Conservation (phyloP, 1,140 invertebrate species). For the Radopholus similis region DNA sequence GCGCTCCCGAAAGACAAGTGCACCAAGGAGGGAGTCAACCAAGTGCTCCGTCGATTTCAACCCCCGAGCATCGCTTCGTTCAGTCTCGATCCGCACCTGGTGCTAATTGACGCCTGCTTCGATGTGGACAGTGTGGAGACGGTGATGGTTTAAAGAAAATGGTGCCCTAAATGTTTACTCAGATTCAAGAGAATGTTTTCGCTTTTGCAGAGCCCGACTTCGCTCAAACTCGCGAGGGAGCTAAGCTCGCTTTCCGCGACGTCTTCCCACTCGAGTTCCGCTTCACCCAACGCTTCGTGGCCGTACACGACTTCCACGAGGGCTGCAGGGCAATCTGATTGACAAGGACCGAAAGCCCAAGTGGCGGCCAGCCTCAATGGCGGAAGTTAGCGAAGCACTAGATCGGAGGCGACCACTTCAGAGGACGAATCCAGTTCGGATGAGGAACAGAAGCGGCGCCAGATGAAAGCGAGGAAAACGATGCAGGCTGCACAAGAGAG, state of each 20-base stretch:
- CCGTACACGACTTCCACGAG: conserved; percentile 82
- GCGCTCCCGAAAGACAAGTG: conserved; percentile 9
- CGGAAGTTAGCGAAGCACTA: conserved; percentile 62
- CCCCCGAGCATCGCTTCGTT: conserved; percentile 65
- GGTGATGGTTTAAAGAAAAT: conserved; percentile 76
- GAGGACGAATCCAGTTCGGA: neutral
- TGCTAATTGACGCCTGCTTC: conserved; percentile 79
- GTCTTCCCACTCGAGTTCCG: conserved; percentile 87
- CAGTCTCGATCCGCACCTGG: conserved; percentile 70
- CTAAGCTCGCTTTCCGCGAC: conserved; percentile 72
- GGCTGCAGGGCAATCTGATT: conserved; percentile 83
- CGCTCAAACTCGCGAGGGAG: conserved; percentile 80
- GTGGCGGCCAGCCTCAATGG: conserved; percentile 76
- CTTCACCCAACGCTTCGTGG: conserved; percentile 69
- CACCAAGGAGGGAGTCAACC: conserved; percentile 19
- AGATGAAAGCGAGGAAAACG: no score
- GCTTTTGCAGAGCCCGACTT: conserved; percentile 74
- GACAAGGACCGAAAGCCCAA: conserved; percentile 88
- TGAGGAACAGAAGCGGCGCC: neutral
- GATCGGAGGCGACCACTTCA: conserved; percentile 7
- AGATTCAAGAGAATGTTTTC: neutral
- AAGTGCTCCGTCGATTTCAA: conserved; percentile 4
- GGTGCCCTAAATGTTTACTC: conserved; percentile 53
- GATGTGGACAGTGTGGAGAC: conserved; percentile 72
- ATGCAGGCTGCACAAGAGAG: neutral